phyloP scores from a whole-genome alignment of 2,888 invertebrate species.

The Apodemia zela region DNA sequence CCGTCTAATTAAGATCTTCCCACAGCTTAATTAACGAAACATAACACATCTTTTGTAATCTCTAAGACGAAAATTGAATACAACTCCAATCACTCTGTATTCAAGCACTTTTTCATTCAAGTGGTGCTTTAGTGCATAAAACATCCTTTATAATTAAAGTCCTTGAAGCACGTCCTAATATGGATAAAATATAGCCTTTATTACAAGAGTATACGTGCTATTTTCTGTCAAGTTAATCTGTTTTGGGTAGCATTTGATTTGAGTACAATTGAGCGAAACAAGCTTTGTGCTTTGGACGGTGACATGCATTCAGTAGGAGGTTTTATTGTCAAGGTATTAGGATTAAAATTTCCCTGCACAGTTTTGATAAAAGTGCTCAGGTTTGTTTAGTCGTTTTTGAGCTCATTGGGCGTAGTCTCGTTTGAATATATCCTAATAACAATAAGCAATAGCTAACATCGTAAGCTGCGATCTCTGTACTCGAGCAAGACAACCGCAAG shows the following conservation, averaged over 20 bases:
- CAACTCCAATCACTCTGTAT: background rate
- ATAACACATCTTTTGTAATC: background rate
- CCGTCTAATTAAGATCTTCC: conserved; percentile 3
- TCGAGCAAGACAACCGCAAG: background rate
- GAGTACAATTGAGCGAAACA: conserved; percentile 2
- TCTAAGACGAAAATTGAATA: background rate
- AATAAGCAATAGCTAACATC: conserved; percentile 1
- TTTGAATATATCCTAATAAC: background rate
- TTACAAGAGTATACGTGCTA: background rate
- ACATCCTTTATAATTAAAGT: conserved; percentile 31
- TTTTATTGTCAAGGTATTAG: background rate
- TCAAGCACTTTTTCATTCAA: conserved; percentile 9
- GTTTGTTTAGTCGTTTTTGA: background rate
- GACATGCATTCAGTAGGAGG: background rate
- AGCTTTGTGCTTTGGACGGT: background rate
- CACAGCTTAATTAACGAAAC: conserved; percentile 9
- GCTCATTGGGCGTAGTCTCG: conserved; percentile 4
- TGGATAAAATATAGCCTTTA: conserved; percentile 1
- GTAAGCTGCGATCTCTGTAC: background rate
- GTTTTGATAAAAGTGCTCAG: conserved; percentile 9
- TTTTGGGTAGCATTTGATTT: conserved; percentile 13
- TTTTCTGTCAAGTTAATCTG: conserved; percentile 3
- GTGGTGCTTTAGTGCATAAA: conserved; percentile 23
- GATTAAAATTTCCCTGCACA: background rate
- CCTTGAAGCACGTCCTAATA: background rate